Conservation (phyloP, 2,113 vertebrate genomes). For the Mastomys coucha region DNA sequence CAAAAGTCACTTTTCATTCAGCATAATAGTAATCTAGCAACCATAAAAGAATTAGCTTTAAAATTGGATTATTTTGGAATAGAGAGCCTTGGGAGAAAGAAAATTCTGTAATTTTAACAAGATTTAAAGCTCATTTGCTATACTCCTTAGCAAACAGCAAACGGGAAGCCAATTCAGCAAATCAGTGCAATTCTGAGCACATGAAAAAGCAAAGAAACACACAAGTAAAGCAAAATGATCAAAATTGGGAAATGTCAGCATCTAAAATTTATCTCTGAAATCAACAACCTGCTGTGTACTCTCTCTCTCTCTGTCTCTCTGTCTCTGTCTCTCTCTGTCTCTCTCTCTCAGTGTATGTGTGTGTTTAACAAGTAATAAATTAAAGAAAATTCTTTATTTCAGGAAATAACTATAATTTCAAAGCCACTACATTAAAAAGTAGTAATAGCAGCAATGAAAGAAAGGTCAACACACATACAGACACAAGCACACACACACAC, state of each 20-base stretch:
- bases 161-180: conserved; percentile 45
- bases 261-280: conserved; percentile 35
- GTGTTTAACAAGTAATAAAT: conserved; percentile 1
- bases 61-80: conserved; percentile 49
- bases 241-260: conserved; percentile 35
- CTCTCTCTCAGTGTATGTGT: neutral
- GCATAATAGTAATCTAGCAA: conserved; percentile 55
- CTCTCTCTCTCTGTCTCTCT: too few species aligned
- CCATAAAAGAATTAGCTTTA: conserved; percentile 2
- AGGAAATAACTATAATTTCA: neutral
- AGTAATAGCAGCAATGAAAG: conserved; percentile 27
- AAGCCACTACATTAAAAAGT: neutral
- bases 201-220: neutral
- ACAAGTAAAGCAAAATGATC: conserved; percentile 1
- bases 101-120: conserved; percentile 67
- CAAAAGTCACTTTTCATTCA: conserved; percentile 51
- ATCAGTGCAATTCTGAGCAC: conserved; percentile 48
- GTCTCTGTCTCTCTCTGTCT: too few species aligned
- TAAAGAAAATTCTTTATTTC: neutral
- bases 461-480: neutral
- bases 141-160: conserved; percentile 41
- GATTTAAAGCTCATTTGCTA: conserved; percentile 55
- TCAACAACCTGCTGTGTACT: conserved; percentile 41
- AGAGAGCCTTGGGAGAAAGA: conserved; percentile 48
- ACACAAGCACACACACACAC: neutral